These are phyloP conservation scores for Callaeas wilsoni DNA, from an alignment of 2,113 vertebrate genomes.

Conservation along the genomic window DNA sequence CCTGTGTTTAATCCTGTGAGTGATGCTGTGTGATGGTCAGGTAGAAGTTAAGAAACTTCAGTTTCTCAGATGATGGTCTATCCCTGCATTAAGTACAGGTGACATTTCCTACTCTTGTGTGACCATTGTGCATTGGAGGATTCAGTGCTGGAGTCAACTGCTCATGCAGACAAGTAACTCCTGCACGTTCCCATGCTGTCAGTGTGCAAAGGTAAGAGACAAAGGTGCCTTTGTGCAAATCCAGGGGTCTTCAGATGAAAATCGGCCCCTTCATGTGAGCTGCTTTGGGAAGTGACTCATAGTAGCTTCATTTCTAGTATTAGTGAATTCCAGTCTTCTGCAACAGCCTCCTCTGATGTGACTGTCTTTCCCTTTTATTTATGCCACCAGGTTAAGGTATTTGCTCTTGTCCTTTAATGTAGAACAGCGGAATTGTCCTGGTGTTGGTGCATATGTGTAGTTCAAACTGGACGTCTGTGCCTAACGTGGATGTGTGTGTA, in stretches of 20 bases:
- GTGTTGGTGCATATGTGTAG: not conserved
- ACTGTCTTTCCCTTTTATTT: not conserved
- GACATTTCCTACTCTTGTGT: not conserved
- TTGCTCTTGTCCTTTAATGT: not conserved
- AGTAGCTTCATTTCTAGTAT: not conserved
- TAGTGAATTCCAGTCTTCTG: not conserved
- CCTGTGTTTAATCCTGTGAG: not conserved
- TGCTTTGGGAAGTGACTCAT: not conserved
- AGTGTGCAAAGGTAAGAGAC: not conserved
- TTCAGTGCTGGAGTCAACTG: not conserved
- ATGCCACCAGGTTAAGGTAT: not conserved
- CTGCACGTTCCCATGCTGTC: not conserved
- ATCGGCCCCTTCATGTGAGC: not conserved
- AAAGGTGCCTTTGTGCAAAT: not conserved
- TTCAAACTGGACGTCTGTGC: not conserved
- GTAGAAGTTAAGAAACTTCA: not conserved
- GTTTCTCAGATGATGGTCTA: not conserved
- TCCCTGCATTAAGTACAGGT: not conserved
- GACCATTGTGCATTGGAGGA: not conserved
- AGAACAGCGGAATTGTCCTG: not conserved
- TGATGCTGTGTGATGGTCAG: not conserved
- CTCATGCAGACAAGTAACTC: not conserved
- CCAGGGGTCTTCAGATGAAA: not conserved
- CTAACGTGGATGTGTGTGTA: not conserved
- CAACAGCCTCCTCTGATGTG: not conserved